Conservation (phyloP, 2,888 invertebrate species). For the Oconnorella tubifera region DNA sequence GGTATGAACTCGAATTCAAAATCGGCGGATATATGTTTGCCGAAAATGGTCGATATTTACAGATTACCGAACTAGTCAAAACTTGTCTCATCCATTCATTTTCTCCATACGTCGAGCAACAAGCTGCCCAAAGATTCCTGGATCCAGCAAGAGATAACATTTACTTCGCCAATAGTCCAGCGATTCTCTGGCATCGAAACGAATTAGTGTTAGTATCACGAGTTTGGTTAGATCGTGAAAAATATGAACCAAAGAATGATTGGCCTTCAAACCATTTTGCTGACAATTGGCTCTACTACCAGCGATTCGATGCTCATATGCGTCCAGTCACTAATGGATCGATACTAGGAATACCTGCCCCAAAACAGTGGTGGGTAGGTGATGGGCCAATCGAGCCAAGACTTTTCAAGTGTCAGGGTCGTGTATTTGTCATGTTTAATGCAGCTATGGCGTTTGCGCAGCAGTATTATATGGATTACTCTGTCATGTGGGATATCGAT, state of each 20-base stretch:
- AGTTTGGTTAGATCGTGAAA: slow-evolving; percentile 40
- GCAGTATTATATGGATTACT: slow-evolving; percentile 34
- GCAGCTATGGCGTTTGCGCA: slow-evolving; percentile 36
- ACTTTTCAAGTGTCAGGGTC: slow-evolving; percentile 30
- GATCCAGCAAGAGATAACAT: slow-evolving; percentile 37
- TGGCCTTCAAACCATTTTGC: slow-evolving; percentile 40
- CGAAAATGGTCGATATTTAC: slow-evolving; percentile 24
- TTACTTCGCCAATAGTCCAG: slow-evolving; percentile 40
- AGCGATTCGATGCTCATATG: slow-evolving; percentile 36
- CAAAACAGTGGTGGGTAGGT: slow-evolving; percentile 40
- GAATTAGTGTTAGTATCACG: slow-evolving; percentile 37
- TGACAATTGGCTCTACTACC: slow-evolving; percentile 41
- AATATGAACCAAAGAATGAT: slow-evolving; percentile 35
- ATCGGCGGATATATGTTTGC: slow-evolving; percentile 33
- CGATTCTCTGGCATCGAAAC: slow-evolving; percentile 35
- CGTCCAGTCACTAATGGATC: slow-evolving; percentile 35
- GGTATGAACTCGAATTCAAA: slow-evolving; percentile 19
- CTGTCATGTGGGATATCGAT: slow-evolving; percentile 37
- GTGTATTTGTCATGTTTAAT: slow-evolving; percentile 37
- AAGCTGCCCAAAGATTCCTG: slow-evolving; percentile 35
- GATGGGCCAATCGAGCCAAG: slow-evolving; percentile 40
- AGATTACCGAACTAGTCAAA: slow-evolving; percentile 16
- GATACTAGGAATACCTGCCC: slow-evolving; percentile 38
- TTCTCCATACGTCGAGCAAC: slow-evolving; percentile 38
- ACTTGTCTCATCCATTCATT: slow-evolving; percentile 37